phyloP scores from a whole-genome alignment of 2,888 invertebrate genomes.

The Cerastoderma edule region DNA sequence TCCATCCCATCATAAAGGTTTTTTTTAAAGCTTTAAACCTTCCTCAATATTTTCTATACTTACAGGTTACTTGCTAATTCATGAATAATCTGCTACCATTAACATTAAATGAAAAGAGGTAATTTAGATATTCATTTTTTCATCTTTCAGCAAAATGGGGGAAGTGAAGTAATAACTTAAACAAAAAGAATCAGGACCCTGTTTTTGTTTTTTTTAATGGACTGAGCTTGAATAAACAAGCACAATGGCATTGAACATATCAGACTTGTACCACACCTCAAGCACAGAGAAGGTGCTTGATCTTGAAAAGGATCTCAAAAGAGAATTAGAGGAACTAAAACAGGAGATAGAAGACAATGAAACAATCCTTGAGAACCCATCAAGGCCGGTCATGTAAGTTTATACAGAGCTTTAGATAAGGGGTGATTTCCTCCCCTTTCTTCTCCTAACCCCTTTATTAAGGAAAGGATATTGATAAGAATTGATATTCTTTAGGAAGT shows the following conservation, averaged over 20 bases:
- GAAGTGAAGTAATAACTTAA: not conserved
- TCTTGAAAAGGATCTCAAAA: slow-evolving; percentile 77
- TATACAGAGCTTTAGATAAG: not conserved
- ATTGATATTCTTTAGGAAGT: too few relatives aligned
- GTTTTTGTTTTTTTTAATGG: too few relatives aligned
- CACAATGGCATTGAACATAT: slow-evolving; percentile 60
- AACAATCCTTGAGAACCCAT: slow-evolving; percentile 74
- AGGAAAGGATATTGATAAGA: too few relatives aligned
- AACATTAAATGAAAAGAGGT: not conserved
- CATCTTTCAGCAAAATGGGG: not conserved
- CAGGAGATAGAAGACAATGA: slow-evolving; percentile 83
- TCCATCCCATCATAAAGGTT: too few relatives aligned
- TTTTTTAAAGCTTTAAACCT: not conserved
- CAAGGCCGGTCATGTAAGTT: slow-evolving; percentile 71
- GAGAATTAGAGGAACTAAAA: slow-evolving; percentile 80
- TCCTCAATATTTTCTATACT: too few relatives aligned
- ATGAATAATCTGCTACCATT: not conserved
- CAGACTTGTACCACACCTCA: slow-evolving; percentile 70
- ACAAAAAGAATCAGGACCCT: not conserved
- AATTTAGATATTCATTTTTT: not conserved
- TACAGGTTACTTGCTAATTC: not conserved
- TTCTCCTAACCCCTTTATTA: too few relatives aligned
- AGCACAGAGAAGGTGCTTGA: slow-evolving; percentile 78
- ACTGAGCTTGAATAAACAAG: not conserved
- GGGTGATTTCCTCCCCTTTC: too few relatives aligned